phyloP scores from a whole-genome alignment of 2,888 invertebrate genomes.

The Phengaris alcon region DNA sequence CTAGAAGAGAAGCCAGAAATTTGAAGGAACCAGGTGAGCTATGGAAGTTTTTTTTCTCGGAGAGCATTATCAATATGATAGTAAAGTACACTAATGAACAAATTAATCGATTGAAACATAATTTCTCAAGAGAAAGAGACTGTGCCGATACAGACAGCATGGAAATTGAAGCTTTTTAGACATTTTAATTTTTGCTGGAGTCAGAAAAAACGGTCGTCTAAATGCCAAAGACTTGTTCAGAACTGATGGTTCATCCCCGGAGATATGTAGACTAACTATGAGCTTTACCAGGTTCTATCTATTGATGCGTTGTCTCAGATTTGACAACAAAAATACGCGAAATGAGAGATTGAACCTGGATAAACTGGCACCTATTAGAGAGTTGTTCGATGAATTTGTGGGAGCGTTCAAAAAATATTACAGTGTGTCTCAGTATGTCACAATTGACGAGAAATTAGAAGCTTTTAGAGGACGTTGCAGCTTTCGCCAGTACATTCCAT shows the following conservation, averaged over 20 bases:
- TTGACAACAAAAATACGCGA: conserved; percentile 31
- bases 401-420: conserved; percentile 35
- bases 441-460: too few relatives aligned
- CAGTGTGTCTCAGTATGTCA: conserved; percentile 25
- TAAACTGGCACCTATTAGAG: conserved; percentile 35
- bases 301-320: conserved; percentile 34
- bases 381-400: conserved; percentile 36
- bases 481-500: too few relatives aligned
- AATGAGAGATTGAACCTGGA: conserved; percentile 28
- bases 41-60: conserved; percentile 32
- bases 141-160: conserved; percentile 31
- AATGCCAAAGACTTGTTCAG: conserved; percentile 36
- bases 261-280: conserved; percentile 36
- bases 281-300: conserved; percentile 31
- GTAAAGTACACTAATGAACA: conserved; percentile 33
- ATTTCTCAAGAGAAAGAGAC: conserved; percentile 34
- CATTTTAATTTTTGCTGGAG: conserved; percentile 37
- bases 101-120: conserved; percentile 13
- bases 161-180: conserved; percentile 37
- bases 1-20: too few relatives aligned
- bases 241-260: conserved; percentile 36
- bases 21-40: conserved; percentile 32
- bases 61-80: conserved; percentile 25
- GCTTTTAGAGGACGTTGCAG: too few relatives aligned
- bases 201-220: conserved; percentile 33